Conservation (phyloP, 1,140 invertebrate genomes). For the Zeugodacus cucurbitae region DNA sequence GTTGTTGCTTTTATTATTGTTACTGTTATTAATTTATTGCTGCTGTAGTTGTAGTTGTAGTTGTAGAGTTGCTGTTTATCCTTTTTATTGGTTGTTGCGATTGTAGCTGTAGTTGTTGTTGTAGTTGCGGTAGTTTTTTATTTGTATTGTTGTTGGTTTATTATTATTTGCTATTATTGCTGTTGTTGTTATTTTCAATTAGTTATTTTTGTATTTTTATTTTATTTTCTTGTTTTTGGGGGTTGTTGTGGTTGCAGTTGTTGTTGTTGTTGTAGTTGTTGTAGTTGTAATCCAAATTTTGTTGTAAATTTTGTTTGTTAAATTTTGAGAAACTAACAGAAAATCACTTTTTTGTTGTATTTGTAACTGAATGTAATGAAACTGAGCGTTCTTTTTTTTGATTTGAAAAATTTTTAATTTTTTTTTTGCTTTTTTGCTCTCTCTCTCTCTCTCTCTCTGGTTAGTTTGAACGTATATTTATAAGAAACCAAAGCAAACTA, state of each 20-base stretch:
- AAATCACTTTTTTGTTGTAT: constrained; percentile 57
- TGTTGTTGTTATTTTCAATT: constrained; percentile 46
- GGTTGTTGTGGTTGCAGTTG: constrained; percentile 45
- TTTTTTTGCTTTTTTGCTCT: constrained; percentile 11
- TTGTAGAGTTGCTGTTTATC: constrained; percentile 34
- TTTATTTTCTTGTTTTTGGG: constrained; percentile 28
- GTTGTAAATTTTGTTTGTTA: constrained; percentile 64
- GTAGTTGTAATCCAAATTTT: constrained; percentile 49
- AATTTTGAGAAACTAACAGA: constrained; percentile 66
- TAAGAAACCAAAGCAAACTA: constrained; percentile 33
- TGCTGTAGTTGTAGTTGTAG: constrained; percentile 44
- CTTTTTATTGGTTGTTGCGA: constrained; percentile 46
- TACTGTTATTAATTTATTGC: constrained; percentile 45
- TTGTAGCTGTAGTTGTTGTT: constrained; percentile 46
- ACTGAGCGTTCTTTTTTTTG: constrained; percentile 27
- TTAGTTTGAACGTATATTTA: constrained; percentile 32
- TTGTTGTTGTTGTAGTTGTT: constrained; percentile 50
- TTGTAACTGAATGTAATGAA: constrained; percentile 39
- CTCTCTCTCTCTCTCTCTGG: background rate
- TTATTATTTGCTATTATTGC: constrained; percentile 46
- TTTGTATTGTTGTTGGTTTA: background rate
- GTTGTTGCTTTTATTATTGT: constrained; percentile 52
- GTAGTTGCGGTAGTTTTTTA: constrained; percentile 25
- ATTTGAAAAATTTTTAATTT: constrained; percentile 13
- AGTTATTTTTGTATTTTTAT: constrained; percentile 34